Conservation (phyloP, 2,888 invertebrate species). For the Diarsia mendica region DNA sequence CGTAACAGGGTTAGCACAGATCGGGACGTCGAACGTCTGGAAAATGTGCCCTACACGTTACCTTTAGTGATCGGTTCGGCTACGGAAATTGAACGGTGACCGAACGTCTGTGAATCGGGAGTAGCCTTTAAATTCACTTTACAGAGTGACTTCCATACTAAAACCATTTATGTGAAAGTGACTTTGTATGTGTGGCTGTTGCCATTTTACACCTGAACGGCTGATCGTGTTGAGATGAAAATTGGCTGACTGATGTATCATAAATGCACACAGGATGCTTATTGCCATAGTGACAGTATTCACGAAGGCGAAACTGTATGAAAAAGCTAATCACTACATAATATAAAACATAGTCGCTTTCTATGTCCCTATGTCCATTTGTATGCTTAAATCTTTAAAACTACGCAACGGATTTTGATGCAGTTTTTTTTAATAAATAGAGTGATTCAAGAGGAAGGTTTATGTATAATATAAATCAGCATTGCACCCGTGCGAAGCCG, state of each 20-base stretch:
- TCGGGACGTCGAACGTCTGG: not conserved
- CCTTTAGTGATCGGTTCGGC: not conserved
- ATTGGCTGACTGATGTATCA: not conserved
- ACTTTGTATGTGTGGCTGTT: not conserved
- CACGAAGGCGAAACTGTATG: not conserved
- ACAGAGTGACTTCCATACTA: not conserved
- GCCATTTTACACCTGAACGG: no score
- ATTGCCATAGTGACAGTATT: not conserved
- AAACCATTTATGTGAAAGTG: not conserved
- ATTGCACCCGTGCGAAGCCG: no score
- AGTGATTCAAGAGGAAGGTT: no score
- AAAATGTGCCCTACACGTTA: not conserved
- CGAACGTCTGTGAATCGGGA: not conserved
- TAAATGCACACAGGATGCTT: not conserved
- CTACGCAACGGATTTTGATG: no score
- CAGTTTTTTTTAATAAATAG: no score
- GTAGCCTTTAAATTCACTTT: not conserved
- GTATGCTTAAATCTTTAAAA: no score
- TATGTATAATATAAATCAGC: no score
- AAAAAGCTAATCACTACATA: no score
- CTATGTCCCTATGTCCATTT: no score
- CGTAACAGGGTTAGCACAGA: not conserved
- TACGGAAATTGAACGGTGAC: slow-evolving; percentile 11
- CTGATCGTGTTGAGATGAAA: not conserved
- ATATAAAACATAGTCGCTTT: no score